Evolutionary conservation across 2,797 vertebrate species (phyloP).

Genomic region (Columba guinea): DNA sequence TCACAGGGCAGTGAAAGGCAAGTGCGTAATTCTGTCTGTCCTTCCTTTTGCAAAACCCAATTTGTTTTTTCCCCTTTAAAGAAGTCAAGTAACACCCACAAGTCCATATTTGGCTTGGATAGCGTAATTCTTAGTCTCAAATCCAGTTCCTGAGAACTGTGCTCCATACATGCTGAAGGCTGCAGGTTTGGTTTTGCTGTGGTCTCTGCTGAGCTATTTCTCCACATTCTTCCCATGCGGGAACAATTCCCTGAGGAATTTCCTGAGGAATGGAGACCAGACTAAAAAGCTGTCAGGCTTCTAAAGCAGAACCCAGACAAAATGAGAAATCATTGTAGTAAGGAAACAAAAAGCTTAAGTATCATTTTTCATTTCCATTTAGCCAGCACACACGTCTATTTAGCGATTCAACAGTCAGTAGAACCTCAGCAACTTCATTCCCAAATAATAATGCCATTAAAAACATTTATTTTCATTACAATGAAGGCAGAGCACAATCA

Average conservation of each 20-base stretch:
- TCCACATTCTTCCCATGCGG: background rate
- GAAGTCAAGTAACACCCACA: background rate
- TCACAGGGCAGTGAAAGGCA: background rate
- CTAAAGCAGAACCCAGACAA: background rate
- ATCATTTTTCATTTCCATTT: background rate
- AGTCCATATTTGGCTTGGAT: background rate
- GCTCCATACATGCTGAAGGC: background rate
- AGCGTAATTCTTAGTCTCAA: background rate
- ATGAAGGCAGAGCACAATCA: background rate
- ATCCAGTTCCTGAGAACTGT: background rate
- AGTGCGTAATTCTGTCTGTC: background rate
- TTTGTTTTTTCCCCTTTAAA: background rate
- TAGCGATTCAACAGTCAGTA: background rate
- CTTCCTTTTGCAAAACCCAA: background rate
- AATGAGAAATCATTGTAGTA: background rate
- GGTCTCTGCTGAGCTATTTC: background rate
- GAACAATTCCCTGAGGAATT: background rate
- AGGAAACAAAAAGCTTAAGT: background rate
- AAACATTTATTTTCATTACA: background rate
- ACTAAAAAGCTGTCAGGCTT: background rate
- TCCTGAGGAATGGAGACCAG: background rate
- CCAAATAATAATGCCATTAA: background rate
- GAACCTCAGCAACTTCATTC: background rate
- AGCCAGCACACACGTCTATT: background rate
- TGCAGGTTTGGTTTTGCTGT: background rate